Percentiles rank a stretch among this genome's conserved stretches.
phyloP scores from a whole-genome alignment of 2,888 invertebrate genomes.

The Anarsia innoxiella region DNA sequence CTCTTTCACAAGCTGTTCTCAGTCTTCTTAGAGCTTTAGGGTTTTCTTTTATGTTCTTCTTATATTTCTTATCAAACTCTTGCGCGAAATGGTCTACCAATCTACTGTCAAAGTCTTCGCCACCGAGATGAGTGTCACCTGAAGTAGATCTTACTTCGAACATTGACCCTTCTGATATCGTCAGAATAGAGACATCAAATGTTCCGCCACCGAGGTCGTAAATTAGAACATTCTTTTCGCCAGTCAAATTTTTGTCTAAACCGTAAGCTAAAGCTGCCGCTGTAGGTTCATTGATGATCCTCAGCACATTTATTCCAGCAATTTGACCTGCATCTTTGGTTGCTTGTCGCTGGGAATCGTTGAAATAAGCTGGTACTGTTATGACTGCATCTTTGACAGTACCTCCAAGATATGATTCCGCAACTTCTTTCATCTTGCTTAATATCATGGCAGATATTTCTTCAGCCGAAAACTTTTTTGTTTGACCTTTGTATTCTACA shows the following conservation, averaged over 20 bases:
- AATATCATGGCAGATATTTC: conserved; percentile 91
- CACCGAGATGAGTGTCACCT: conserved; percentile 87
- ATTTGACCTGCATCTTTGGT: conserved; percentile 93
- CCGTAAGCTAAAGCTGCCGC: conserved; percentile 92
- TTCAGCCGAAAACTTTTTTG: conserved; percentile 85
- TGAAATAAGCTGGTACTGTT: conserved; percentile 90
- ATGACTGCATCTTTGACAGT: conserved; percentile 85
- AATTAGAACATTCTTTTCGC: conserved; percentile 83
- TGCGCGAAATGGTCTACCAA: conserved; percentile 85
- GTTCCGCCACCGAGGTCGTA: conserved; percentile 91
- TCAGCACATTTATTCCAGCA: conserved; percentile 89
- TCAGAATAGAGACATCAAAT: conserved; percentile 93
- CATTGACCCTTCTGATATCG: conserved; percentile 89
- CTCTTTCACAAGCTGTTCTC: conserved; percentile 89
- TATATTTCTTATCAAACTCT: conserved; percentile 85
- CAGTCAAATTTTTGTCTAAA: conserved; percentile 82
- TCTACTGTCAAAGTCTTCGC: conserved; percentile 87
- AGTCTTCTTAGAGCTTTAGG: conserved; percentile 87
- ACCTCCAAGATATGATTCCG: conserved; percentile 84
- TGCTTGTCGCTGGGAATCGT: conserved; percentile 87
- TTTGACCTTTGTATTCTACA: conserved; percentile 83
- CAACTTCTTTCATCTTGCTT: conserved; percentile 88
- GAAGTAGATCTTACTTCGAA: conserved; percentile 88
- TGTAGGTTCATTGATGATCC: conserved; percentile 94
- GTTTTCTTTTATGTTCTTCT: conserved; percentile 81